Conservation (phyloP, 2,888 invertebrate genomes). For the Entomobrya proxima region DNA sequence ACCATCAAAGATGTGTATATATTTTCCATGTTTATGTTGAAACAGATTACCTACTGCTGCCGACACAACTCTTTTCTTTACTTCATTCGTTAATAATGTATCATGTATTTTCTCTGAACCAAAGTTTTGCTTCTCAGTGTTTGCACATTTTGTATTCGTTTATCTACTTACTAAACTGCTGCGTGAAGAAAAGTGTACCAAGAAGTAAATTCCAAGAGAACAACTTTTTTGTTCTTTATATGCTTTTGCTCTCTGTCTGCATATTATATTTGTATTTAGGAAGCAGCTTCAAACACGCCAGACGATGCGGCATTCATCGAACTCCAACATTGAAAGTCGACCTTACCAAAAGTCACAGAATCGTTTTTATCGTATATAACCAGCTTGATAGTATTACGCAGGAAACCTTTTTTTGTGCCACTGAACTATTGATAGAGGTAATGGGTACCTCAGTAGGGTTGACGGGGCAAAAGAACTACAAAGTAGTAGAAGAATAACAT, state of each 20-base stretch:
- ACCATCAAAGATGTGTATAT: not conserved
- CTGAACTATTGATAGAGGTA: conserved; percentile 19
- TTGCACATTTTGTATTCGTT: not conserved
- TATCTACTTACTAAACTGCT: not conserved
- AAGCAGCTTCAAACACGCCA: not conserved
- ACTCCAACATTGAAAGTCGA: not conserved
- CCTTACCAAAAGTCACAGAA: conserved; percentile 18
- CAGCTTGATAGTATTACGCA: conserved; percentile 25
- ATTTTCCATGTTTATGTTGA: conserved; percentile 22
- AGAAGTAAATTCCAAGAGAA: conserved; percentile 4
- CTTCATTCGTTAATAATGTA: conserved; percentile 44
- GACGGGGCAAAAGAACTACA: not conserved
- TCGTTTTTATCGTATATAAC: not conserved
- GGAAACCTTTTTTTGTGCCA: conserved; percentile 21
- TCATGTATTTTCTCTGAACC: not conserved
- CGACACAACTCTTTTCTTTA: conserved; percentile 3
- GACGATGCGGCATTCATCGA: not conserved
- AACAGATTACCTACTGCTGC: conserved; percentile 48
- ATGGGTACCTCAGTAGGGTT: conserved; percentile 2
- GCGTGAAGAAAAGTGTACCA: not conserved
- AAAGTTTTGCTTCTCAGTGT: not conserved
- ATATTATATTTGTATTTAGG: not conserved
- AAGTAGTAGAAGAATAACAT: conserved; percentile 3
- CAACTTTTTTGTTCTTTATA: conserved; percentile 11
- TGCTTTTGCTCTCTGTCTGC: conserved; percentile 3